Conservation (phyloP, 2,113 vertebrate species). For the Vulpes lagopus region DNA sequence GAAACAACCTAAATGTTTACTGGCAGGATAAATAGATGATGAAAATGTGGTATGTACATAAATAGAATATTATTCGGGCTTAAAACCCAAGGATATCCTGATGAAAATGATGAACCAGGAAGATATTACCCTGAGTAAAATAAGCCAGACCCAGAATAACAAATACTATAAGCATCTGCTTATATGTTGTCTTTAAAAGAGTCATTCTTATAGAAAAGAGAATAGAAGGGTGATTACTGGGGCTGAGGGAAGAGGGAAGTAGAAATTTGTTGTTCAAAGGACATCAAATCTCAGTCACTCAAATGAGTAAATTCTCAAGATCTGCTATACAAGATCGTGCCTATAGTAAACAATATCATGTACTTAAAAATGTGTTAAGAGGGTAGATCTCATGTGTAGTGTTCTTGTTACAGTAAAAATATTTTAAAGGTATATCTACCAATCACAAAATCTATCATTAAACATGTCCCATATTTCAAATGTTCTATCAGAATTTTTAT, state of each 20-base stretch:
- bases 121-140: not conserved
- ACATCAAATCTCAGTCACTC: not conserved
- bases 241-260: not conserved
- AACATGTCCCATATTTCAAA: not conserved
- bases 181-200: not conserved
- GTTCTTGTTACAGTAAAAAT: not conserved
- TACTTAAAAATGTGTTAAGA: not conserved
- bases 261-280: not conserved
- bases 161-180: not conserved
- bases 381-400: not conserved
- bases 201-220: not conserved
- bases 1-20: not conserved
- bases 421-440: not conserved
- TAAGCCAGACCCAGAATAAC: not conserved
- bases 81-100: not conserved
- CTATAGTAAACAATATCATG: not conserved
- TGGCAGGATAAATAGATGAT: not conserved
- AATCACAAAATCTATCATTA: not conserved
- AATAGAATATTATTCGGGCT: not conserved
- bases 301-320: not conserved
- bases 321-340: fast-evolving
- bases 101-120: not conserved
- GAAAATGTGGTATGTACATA: not conserved
- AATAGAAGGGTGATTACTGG: not conserved
- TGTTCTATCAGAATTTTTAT: not conserved